A percentile compares a stretch with the other conserved stretches of the same genome.
phyloP scores from a whole-genome alignment of 2,888 invertebrate genomes.

The Drosophila pegasa region DNA sequence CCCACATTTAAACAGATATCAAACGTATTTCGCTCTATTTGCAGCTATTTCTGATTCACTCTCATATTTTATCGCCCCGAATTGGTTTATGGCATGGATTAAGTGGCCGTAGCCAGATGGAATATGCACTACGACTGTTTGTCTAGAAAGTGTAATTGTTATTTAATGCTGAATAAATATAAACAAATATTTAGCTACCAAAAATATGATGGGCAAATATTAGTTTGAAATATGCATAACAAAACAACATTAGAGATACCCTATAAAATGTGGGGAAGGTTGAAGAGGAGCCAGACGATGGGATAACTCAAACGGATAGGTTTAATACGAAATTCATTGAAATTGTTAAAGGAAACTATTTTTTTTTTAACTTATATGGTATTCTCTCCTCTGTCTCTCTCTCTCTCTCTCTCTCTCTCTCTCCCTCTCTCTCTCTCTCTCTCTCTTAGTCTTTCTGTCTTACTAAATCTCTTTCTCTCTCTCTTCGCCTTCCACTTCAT shows the following conservation, averaged over 20 bases:
- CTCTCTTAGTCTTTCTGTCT: background rate
- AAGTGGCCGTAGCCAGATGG: background rate
- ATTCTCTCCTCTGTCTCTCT: background rate
- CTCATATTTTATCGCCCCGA: background rate
- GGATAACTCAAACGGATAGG: background rate
- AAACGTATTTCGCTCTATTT: conserved; percentile 7
- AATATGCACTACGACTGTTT: background rate
- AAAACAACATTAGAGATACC: background rate
- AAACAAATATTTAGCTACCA: background rate
- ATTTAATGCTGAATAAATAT: conserved; percentile 1
- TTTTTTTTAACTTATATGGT: background rate
- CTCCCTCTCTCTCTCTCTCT: background rate
- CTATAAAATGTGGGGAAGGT: background rate
- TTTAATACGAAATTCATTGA: background rate
- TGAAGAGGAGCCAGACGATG: background rate
- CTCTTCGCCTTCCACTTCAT: too few relatives aligned
- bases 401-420: too few relatives aligned
- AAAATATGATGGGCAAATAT: background rate
- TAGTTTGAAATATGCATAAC: background rate
- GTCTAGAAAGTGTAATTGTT: background rate
- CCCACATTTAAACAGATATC: conserved; percentile 1
- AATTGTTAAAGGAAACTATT: background rate
- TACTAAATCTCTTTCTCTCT: background rate
- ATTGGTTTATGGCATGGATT: background rate
- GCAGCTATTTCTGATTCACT: background rate